Evolutionary conservation across 1,140 invertebrate species (phyloP).

Genomic region (Dolichoris vasculosae): DNA sequence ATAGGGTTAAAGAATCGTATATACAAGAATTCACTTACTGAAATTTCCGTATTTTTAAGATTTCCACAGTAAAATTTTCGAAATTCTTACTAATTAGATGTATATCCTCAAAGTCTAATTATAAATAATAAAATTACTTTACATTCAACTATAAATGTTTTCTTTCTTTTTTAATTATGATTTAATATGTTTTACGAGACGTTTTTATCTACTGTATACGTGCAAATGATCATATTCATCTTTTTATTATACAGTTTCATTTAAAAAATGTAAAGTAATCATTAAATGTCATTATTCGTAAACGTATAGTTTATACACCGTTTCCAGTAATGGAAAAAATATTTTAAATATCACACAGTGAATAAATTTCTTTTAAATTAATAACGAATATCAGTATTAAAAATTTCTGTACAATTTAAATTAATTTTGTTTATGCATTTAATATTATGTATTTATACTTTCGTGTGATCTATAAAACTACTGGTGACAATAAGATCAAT

Average conservation of each 20-base stretch:
- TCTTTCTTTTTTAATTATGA: not conserved
- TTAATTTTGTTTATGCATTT: not conserved
- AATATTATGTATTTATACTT: not conserved
- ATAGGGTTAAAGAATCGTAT: not conserved
- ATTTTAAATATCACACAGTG: no score
- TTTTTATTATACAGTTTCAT: not conserved
- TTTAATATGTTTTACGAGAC: not conserved
- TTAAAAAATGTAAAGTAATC: not conserved
- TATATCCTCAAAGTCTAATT: not conserved
- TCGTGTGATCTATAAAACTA: not conserved
- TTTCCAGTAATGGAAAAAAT: no score
- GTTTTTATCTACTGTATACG: not conserved
- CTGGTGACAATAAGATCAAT: slow-evolving; percentile 5
- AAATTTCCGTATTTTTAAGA: slow-evolving; percentile 16
- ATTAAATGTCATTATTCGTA: not conserved
- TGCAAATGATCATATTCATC: not conserved
- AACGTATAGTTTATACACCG: not conserved
- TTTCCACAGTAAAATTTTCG: not conserved
- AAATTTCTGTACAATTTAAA: no score
- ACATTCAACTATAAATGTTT: no score
- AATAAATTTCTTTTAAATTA: no score
- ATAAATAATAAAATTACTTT: no score
- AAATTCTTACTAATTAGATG: not conserved
- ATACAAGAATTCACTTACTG: slow-evolving; percentile 8
- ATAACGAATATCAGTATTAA: no score